phyloP scores from a whole-genome alignment of 2,797 vertebrate genomes.

The Naso thynnoides region DNA sequence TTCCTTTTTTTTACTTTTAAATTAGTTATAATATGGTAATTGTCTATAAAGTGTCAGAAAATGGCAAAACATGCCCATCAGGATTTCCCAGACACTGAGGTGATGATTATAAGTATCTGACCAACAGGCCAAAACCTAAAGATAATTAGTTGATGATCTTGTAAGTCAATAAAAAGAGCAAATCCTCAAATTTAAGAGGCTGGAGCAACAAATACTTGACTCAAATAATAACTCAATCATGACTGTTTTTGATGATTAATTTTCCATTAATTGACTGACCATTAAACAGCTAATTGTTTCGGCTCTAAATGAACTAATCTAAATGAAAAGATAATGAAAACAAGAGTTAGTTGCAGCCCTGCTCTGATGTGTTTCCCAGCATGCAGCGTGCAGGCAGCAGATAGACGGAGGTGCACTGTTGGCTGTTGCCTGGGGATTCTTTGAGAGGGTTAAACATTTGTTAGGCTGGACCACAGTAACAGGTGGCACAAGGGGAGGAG shows the following conservation, averaged over 20 bases:
- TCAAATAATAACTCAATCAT: slow-evolving; percentile 3
- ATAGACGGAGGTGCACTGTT: slow-evolving; percentile 47
- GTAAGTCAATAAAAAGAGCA: neutral
- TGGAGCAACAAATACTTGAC: neutral
- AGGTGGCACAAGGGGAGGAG: slow-evolving; percentile 81
- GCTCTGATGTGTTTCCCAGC: slow-evolving; percentile 29
- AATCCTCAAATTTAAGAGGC: neutral
- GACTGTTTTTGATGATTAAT: neutral
- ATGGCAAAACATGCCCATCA: too few species aligned
- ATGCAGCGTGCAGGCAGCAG: slow-evolving; percentile 27
- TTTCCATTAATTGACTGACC: neutral
- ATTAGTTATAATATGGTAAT: too few species aligned
- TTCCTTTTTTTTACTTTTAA: too few species aligned
- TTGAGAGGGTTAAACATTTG: slow-evolving; percentile 82
- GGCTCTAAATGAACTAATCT: slow-evolving; percentile 25
- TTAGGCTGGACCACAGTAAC: slow-evolving; percentile 76
- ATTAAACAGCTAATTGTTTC: slow-evolving; percentile 1
- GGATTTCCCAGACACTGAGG: neutral
- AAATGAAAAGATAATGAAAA: slow-evolving; percentile 5
- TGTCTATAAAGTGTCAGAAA: neutral
- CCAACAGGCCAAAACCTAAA: neutral
- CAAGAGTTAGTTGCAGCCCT: neutral
- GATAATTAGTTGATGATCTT: neutral
- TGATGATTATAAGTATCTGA: too few species aligned
- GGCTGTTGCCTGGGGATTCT: slow-evolving; percentile 74